A percentile compares a stretch with the other conserved stretches of the same genome.
These are phyloP conservation scores for Astropecten irregularis DNA, from an alignment of 53 echinoderm and acorn worm species.

Conservation along the genomic window DNA sequence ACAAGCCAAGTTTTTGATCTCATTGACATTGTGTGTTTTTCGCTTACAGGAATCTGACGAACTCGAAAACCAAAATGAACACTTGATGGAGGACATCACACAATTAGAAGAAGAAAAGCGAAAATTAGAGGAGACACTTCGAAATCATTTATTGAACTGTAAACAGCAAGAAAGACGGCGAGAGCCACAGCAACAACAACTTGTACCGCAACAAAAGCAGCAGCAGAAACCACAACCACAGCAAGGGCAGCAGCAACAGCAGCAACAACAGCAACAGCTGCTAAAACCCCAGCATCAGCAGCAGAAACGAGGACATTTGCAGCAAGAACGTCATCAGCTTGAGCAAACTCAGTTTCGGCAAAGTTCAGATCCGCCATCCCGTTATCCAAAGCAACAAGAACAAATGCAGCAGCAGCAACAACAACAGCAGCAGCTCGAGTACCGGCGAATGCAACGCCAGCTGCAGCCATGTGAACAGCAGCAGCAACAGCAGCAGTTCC, in stretches of 20 bases:
- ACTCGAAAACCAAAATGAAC: conserved; percentile 39
- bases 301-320: neutral
- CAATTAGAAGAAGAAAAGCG: conserved; percentile 38
- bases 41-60: conserved; percentile 64
- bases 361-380: too few relatives aligned
- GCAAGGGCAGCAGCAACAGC: neutral
- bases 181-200: neutral
- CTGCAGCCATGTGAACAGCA: neutral
- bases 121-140: conserved; percentile 21
- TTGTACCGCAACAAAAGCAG: neutral
- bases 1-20: too few relatives aligned
- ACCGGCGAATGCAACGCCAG: neutral
- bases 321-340: neutral
- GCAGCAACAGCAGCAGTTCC: neutral
- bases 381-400: neutral
- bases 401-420: neutral
- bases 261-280: neutral
- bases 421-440: neutral
- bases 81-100: conserved; percentile 24
- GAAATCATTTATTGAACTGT: conserved; percentile 34
- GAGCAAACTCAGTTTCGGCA: neutral
- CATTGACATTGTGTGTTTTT: too few relatives aligned
- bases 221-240: neutral
- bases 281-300: neutral
- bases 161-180: neutral